phyloP scores from a whole-genome alignment of 2,797 vertebrate genomes.

The Rhabdophis nuchalis region DNA sequence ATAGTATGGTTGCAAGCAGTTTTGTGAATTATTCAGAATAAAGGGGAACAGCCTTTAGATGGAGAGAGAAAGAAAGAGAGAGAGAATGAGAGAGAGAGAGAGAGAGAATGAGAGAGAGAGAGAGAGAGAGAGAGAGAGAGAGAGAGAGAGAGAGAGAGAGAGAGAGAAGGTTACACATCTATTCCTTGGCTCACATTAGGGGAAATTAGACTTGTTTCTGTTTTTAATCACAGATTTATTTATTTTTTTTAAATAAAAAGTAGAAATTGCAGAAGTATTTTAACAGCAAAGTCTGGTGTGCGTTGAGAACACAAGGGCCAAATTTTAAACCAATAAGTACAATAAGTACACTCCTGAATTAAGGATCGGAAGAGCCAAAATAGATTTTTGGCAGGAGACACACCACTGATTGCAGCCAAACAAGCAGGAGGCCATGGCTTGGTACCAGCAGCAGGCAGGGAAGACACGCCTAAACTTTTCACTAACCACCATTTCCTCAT shows the following conservation, averaged over 20 bases:
- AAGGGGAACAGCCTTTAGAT: constrained; percentile 28
- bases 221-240: not conserved
- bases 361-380: not conserved
- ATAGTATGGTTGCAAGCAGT: constrained; percentile 41
- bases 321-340: not conserved
- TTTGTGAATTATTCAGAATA: constrained; percentile 31
- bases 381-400: not conserved
- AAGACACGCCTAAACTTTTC: not conserved
- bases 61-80: not conserved
- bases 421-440: not conserved
- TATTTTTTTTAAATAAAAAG: not conserved
- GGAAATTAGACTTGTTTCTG: not conserved
- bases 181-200: not conserved
- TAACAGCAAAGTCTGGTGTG: not conserved
- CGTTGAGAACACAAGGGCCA: not conserved
- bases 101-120: not conserved
- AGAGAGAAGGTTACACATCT: constrained; percentile 7
- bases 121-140: not conserved
- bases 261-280: not conserved
- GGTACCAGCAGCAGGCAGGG: not conserved
- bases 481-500: not conserved
- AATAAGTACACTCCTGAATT: not conserved
- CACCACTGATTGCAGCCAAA: not conserved
- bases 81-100: not conserved
- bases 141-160: not conserved